Evolutionary conservation across 1,140 invertebrate species (phyloP).

Genomic region (Chrysoperla carnea): DNA sequence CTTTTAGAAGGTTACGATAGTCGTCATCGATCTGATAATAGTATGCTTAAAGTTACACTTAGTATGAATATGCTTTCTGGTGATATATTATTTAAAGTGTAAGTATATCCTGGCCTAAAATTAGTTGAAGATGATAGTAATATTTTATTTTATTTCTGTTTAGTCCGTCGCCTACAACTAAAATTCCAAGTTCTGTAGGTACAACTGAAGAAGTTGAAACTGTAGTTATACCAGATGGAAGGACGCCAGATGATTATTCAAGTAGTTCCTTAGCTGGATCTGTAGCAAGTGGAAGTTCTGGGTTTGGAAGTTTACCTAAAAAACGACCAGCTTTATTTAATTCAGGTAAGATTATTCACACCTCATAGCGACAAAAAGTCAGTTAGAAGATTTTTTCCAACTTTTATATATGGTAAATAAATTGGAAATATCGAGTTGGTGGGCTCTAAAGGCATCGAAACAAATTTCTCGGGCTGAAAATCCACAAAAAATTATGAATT

Average conservation of each 20-base stretch:
- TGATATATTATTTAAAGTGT: slow-evolving; percentile 97
- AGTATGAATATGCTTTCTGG: slow-evolving; percentile 87
- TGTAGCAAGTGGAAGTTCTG: slow-evolving; percentile 57
- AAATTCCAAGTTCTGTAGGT: slow-evolving; percentile 30
- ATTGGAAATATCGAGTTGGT: no score
- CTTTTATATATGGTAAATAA: no score
- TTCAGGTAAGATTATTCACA: slow-evolving; percentile 24
- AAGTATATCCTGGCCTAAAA: slow-evolving; percentile 22
- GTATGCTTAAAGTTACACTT: slow-evolving; percentile 78
- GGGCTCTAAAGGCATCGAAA: no score
- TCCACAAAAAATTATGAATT: no score
- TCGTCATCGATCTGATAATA: slow-evolving; percentile 83
- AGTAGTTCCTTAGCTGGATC: slow-evolving; percentile 35
- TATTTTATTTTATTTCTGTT: slow-evolving; percentile 9
- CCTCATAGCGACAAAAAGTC: background rate
- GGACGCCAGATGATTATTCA: slow-evolving; percentile 18
- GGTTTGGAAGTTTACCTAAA: slow-evolving; percentile 67
- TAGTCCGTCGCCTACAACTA: slow-evolving; percentile 48
- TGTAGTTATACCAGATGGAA: slow-evolving; percentile 8
- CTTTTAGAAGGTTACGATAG: slow-evolving; percentile 90
- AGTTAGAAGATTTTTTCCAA: no score
- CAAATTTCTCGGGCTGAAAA: no score
- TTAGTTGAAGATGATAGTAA: background rate
- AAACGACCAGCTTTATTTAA: slow-evolving; percentile 41
- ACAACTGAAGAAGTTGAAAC: slow-evolving; percentile 12